Evolutionary conservation across 2,797 vertebrate species (phyloP).

Genomic region (Amblyraja radiata): DNA sequence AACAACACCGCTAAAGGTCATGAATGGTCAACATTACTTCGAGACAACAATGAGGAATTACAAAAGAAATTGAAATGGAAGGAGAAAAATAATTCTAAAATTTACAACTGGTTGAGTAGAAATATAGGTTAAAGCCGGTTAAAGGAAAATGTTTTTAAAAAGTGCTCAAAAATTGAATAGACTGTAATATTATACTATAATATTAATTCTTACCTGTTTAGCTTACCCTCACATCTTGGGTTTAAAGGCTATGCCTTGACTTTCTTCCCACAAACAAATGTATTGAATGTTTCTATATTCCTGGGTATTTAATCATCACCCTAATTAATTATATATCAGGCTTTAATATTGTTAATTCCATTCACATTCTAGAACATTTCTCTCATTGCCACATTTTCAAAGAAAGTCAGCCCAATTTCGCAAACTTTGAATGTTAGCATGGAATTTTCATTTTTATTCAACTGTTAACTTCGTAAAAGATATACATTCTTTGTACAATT

Average conservation of each 20-base stretch:
- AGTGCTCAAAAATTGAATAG: background rate
- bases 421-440: background rate
- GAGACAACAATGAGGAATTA: slow-evolving; percentile 49
- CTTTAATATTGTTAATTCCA: background rate
- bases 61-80: slow-evolving; percentile 48
- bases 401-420: background rate
- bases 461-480: background rate
- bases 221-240: background rate
- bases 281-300: background rate
- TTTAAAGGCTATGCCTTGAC: background rate
- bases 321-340: background rate
- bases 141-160: slow-evolving; percentile 34
- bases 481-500: background rate
- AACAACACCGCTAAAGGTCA: slow-evolving; percentile 52
- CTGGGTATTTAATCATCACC: background rate
- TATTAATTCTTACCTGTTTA: background rate
- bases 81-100: slow-evolving; percentile 41
- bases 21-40: slow-evolving; percentile 42
- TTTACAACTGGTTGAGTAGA: slow-evolving; percentile 54
- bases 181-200: slow-evolving; percentile 20
- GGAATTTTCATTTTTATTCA: background rate
- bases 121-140: slow-evolving; percentile 45
- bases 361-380: background rate
- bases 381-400: background rate
- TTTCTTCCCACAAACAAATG: background rate